Evolutionary conservation across 2,113 vertebrate species (phyloP), one percentile per base, ranked within the genome.

Genomic region (Peucedramus taeniatus): DNA sequence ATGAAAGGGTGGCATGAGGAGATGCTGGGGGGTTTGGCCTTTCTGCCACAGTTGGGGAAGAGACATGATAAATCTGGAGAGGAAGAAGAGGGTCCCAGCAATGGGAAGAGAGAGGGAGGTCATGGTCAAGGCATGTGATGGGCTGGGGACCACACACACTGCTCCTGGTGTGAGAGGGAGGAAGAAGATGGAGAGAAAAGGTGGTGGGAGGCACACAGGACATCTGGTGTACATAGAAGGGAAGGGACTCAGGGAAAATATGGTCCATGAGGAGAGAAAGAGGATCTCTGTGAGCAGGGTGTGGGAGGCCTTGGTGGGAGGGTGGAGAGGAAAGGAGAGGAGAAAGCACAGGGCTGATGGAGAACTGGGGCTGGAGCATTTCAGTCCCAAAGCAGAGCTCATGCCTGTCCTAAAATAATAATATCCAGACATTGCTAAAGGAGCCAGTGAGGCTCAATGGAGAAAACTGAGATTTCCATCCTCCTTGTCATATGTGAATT

Each of bases 271-370:
- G 72, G 42, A 87, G 21, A 49, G 37, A 87, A 61, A 81, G 64
- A 70, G 10, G 17, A 3, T 51, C 63, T 77, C 50, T 0, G 0
- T 53, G 59, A 69, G 31, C 13, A 35, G 27, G 37, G 22, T 3
- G 1, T 81, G 49, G 60, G 65, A 68, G 61, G 39, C 80, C 69
- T 56, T 81, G 35, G 30, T 64, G 44, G 35, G 59, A 78, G 21
- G 17, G 14, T 1, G 1, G 53, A 76, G 56, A 88, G 40, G 9
- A 77, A 61, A 45, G 21, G 42, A 37, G 22, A 71, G 37, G 40
- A 83, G 33, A 56, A 87, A 57, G 49, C n/a, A 45, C 45, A 70
- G 21, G 35, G n/a, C 23, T 74, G 80, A 50, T 47, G 49, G 28
- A 50, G 47, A 66, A 22, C 14, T 7, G 2, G 19, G 27, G 14